Percentiles rank a stretch among this genome's conserved stretches.
Conservation (phyloP, 1,140 invertebrate species). For the Nasonia giraulti region DNA sequence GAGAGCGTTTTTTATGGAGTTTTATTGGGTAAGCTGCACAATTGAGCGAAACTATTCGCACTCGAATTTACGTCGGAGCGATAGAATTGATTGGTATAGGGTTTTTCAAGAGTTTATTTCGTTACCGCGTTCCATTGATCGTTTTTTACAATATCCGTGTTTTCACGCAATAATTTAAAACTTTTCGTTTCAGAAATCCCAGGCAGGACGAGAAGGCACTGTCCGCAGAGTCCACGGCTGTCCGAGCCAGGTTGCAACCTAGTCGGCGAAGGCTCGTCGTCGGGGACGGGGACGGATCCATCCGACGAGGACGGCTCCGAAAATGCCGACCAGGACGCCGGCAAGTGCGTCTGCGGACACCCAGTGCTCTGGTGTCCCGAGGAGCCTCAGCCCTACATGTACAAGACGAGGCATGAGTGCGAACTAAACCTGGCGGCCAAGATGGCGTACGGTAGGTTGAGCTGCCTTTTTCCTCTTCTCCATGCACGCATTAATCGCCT, state of each 20-base stretch:
- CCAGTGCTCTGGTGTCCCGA: constrained; percentile 70
- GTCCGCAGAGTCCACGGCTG: constrained; percentile 64
- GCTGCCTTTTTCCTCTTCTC: not conserved
- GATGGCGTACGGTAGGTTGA: constrained; percentile 66
- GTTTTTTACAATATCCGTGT: not conserved
- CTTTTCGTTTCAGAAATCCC: constrained; percentile 65
- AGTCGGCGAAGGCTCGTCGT: constrained; percentile 63
- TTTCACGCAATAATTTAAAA: too few relatives aligned
- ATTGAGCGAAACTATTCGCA: too few relatives aligned
- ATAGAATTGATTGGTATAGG: too few relatives aligned
- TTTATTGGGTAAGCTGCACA: too few relatives aligned
- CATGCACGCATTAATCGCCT: not conserved
- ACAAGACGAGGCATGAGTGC: constrained; percentile 68
- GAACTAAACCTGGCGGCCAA: constrained; percentile 71
- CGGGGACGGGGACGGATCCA: constrained; percentile 1
- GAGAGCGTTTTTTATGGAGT: not conserved
- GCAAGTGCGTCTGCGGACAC: constrained; percentile 69
- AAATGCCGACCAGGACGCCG: constrained; percentile 57
- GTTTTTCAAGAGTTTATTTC: too few relatives aligned
- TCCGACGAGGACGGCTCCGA: constrained; percentile 42
- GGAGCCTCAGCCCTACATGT: constrained; percentile 68
- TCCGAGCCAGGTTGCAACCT: constrained; percentile 69
- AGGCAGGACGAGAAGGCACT: constrained; percentile 69
- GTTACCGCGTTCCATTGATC: too few relatives aligned
- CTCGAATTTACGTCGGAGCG: too few relatives aligned